Base-by-base conservation (phyloP, 64 coral and sea anemone species). In the Porites lutea region DNA sequence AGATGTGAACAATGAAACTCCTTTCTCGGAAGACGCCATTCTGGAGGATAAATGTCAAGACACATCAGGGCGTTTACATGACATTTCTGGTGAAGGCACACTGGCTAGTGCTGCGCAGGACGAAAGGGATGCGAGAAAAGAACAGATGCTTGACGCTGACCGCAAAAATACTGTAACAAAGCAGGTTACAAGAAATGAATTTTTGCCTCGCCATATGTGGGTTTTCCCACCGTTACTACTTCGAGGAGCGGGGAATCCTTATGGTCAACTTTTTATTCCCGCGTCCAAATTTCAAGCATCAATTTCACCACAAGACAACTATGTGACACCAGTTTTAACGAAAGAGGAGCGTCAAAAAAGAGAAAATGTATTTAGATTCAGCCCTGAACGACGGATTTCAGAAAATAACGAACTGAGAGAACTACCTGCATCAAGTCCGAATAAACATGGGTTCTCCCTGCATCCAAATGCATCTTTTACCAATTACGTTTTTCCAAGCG, bases 201-300 rank as follows among this genome's bases (percentile, higher is more conserved):
- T 68, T 6, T 13, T 84, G 11, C 81, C 81, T 6, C 81, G 45
- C 19, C 57, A 61, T 7, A 65, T 84, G 81, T 84, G 64, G 18
- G 67, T 84, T 20, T 84, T 84, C 7, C 81, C 81, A 84, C 61
- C 81, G 8, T 52, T 68, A 13, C 43, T 47, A 48, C 67, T 48
- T 13, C 63, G 69, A 48, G 73, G 51, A 45, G 61, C 27, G 27
- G 27, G 59, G 21, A 45, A 84, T 37, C 3, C 6, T 60, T 47
- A 65, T 44, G 15, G 27, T 8, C 43, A 82, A 68, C 22, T 15
- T 67, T 70, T 8, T 46, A 19, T 22, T 19, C 63, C 58, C 22
- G 13, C 73, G 49, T 23, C 52, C 18, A 78, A 78, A 10, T 19
- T 78, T 51, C 52, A 53, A 54, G 73, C 15, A 37, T 14, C 3